Evolutionary conservation across 2,113 vertebrate species (phyloP).

Genomic region (Sterna hirundo): DNA sequence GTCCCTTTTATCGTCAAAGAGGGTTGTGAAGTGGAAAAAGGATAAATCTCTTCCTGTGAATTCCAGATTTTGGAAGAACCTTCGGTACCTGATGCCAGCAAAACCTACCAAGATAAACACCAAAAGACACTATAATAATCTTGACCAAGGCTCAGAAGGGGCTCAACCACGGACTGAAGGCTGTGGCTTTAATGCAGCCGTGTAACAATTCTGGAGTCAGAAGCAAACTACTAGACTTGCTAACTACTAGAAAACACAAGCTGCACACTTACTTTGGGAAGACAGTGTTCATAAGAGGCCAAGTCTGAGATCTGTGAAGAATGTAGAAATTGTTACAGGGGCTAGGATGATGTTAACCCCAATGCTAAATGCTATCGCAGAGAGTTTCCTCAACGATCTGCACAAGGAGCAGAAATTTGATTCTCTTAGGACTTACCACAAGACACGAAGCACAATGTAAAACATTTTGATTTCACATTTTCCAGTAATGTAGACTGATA

Average conservation of each 20-base stretch:
- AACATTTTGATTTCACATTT: neutral
- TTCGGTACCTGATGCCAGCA: slow-evolving; percentile 85
- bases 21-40: slow-evolving; percentile 82
- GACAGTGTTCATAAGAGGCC: neutral
- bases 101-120: slow-evolving; percentile 39
- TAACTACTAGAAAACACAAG: neutral
- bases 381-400: neutral
- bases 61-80: slow-evolving; percentile 88
- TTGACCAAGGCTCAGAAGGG: neutral
- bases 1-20: slow-evolving; percentile 77
- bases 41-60: slow-evolving; percentile 63
- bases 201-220: neutral
- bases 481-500: neutral
- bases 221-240: neutral
- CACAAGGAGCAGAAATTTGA: neutral
- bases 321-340: neutral
- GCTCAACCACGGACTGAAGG: neutral
- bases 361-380: neutral
- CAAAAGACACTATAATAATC: neutral
- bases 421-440: neutral
- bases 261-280: neutral
- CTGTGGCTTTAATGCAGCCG: neutral
- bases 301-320: neutral
- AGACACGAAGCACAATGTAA: neutral
- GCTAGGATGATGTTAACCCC: neutral